phyloP scores from a whole-genome alignment of 2,888 invertebrate genomes.

The Cetonia aurata region DNA sequence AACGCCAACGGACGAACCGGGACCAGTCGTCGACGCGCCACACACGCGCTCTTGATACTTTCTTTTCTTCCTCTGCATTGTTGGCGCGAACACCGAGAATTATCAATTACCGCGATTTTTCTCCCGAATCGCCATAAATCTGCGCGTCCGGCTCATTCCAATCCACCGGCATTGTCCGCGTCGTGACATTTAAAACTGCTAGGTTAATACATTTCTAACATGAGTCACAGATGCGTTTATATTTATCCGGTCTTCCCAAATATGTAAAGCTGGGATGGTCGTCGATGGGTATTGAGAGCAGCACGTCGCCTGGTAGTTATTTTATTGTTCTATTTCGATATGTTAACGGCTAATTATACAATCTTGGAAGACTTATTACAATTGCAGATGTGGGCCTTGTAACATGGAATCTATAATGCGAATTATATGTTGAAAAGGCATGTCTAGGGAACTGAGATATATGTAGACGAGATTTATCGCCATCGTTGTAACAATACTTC shows the following conservation, averaged over 20 bases:
- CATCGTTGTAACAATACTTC: slow-evolving; percentile 9
- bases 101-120: slow-evolving; percentile 50
- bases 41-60: slow-evolving; percentile 1
- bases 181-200: slow-evolving; percentile 56
- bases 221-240: slow-evolving; percentile 58
- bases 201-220: slow-evolving; percentile 57
- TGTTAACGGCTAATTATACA: slow-evolving; percentile 41
- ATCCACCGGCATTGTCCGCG: slow-evolving; percentile 54
- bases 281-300: slow-evolving; percentile 37
- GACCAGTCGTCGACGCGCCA: neutral
- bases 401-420: slow-evolving; percentile 29
- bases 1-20: neutral
- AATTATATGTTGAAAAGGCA: slow-evolving; percentile 29
- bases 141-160: slow-evolving; percentile 49
- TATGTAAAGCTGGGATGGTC: slow-evolving; percentile 50
- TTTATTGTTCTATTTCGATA: slow-evolving; percentile 29
- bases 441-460: neutral
- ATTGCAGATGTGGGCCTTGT: slow-evolving; percentile 31
- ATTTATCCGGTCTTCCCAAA: slow-evolving; percentile 57
- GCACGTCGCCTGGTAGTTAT: neutral
- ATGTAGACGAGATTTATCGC: slow-evolving; percentile 23
- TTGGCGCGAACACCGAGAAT: slow-evolving; percentile 39
- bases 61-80: slow-evolving; percentile 31
- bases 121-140: slow-evolving; percentile 52
- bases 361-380: slow-evolving; percentile 31